Percentiles rank a stretch among this genome's conserved stretches.
phyloP scores from a whole-genome alignment of 2,113 vertebrate species.

The Microcebus griseorufus region DNA sequence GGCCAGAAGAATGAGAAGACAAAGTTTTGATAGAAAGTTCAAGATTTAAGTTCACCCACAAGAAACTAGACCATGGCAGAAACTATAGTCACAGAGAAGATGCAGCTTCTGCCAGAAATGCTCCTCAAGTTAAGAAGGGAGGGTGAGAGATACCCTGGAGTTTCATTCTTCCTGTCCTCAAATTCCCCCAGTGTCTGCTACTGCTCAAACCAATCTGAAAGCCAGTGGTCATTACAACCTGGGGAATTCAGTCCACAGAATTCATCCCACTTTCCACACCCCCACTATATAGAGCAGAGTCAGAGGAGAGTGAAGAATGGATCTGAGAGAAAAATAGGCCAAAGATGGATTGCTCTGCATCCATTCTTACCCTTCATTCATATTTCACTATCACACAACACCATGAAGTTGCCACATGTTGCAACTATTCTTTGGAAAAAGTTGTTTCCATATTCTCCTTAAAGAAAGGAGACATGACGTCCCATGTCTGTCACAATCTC shows the following conservation, averaged over 20 bases:
- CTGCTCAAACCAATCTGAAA: neutral
- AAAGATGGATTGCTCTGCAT: neutral
- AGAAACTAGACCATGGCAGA: neutral
- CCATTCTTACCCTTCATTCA: neutral
- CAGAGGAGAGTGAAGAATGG: neutral
- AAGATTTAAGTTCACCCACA: neutral
- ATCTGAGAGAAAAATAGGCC: neutral
- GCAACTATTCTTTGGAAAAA: neutral
- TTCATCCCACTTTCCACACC: no score
- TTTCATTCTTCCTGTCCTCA: neutral
- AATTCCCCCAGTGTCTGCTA: neutral
- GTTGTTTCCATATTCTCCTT: neutral
- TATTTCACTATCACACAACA: neutral
- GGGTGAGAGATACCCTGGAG: neutral
- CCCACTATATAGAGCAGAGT: neutral
- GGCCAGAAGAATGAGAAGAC: neutral
- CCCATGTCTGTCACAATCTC: neutral
- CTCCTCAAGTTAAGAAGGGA: neutral
- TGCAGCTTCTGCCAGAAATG: neutral
- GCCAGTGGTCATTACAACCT: neutral
- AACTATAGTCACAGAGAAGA: neutral
- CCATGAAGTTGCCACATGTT: neutral
- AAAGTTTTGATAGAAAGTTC: neutral
- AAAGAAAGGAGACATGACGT: neutral
- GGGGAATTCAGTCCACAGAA: neutral